phyloP scores from a whole-genome alignment of 2,113 vertebrate genomes.

The Cheirogaleus medius region DNA sequence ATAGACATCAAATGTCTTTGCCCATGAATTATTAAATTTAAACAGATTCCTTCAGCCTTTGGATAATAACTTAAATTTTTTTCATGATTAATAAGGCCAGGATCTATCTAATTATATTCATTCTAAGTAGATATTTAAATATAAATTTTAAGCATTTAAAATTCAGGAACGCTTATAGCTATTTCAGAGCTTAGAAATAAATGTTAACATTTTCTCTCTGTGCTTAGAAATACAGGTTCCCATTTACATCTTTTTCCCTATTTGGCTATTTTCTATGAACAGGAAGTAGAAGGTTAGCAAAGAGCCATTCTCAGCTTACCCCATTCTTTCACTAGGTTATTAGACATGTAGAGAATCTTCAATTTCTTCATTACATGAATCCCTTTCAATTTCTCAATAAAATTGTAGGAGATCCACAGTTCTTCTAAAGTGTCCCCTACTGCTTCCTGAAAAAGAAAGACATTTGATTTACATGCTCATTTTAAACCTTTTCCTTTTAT shows the following conservation, averaged over 20 bases:
- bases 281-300: neutral
- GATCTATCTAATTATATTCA: conserved; percentile 11
- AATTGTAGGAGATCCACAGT: conserved; percentile 98
- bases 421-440: conserved; percentile 95
- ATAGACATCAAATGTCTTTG: neutral
- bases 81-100: neutral
- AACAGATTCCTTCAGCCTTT: conserved; percentile 9
- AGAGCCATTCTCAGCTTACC: conserved; percentile 84
- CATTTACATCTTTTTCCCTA: neutral
- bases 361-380: conserved; percentile 95
- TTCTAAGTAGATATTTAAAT: conserved; percentile 44
- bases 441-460: conserved; percentile 89
- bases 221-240: conserved; percentile 34
- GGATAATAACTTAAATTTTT: neutral
- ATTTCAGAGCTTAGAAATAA: conserved; percentile 40
- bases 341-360: conserved; percentile 97
- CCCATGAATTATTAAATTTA: conserved; percentile 23
- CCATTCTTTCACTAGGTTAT: conserved; percentile 99
- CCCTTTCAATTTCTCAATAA: conserved; percentile 96
- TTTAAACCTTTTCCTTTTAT: neutral
- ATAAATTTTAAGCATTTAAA: conserved; percentile 20
- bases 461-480: conserved; percentile 45
- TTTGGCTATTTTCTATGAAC: neutral
- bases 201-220: neutral
- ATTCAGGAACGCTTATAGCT: neutral